These are phyloP conservation scores for Venustoraphidia nigricollis DNA, from an alignment of 2,888 invertebrate species.

Conservation along the genomic window DNA sequence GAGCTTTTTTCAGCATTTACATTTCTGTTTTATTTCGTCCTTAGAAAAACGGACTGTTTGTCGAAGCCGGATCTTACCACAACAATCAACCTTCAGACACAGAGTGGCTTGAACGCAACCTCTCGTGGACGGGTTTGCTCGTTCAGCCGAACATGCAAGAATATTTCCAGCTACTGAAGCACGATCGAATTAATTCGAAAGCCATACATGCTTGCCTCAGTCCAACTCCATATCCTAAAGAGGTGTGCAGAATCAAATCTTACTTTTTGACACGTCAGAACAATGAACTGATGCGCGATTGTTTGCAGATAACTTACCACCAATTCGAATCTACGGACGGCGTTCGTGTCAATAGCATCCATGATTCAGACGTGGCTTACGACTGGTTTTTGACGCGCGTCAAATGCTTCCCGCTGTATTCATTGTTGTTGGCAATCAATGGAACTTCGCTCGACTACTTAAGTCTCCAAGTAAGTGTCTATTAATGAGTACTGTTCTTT, in stretches of 20 bases:
- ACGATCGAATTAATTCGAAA: slow-evolving; percentile 40
- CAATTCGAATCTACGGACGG: slow-evolving; percentile 19
- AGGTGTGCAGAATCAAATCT: slow-evolving; percentile 29
- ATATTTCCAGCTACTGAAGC: slow-evolving; percentile 47
- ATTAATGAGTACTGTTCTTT: too few species aligned
- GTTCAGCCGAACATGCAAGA: slow-evolving; percentile 65
- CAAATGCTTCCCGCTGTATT: slow-evolving; percentile 73
- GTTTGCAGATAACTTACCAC: slow-evolving; percentile 30
- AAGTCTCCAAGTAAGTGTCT: slow-evolving; percentile 41
- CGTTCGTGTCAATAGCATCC: slow-evolving; percentile 31
- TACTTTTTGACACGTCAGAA: background rate
- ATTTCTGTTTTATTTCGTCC: slow-evolving; percentile 7
- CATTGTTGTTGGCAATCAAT: slow-evolving; percentile 62
- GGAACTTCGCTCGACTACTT: slow-evolving; percentile 52
- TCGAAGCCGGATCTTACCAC: slow-evolving; percentile 48
- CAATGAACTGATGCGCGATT: background rate
- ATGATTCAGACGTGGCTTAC: slow-evolving; percentile 14
- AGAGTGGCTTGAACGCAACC: slow-evolving; percentile 51
- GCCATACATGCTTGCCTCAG: slow-evolving; percentile 68
- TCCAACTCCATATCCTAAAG: slow-evolving; percentile 57
- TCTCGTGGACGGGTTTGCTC: slow-evolving; percentile 60
- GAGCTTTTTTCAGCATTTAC: too few species aligned
- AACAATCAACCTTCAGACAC: slow-evolving; percentile 46
- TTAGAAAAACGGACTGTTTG: slow-evolving; percentile 54
- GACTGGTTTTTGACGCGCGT: slow-evolving; percentile 55